Conservation (phyloP, 1,140 invertebrate genomes). For the Luehdorfia chinensis region DNA sequence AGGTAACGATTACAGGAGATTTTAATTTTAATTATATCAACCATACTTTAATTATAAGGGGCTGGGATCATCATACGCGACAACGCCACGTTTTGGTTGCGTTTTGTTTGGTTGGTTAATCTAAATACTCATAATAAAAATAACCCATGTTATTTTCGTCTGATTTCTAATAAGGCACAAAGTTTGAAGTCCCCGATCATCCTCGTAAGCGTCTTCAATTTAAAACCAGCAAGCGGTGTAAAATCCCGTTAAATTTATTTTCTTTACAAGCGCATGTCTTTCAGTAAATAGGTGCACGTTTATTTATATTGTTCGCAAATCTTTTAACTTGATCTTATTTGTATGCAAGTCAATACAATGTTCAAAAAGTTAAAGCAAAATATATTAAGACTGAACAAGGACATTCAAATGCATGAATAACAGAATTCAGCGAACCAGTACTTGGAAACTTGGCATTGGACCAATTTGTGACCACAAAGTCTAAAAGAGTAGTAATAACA, state of each 20-base stretch:
- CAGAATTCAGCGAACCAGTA: conserved; percentile 12
- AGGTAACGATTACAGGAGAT: too few relatives aligned
- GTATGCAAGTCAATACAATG: conserved; percentile 13
- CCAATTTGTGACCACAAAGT: conserved; percentile 9
- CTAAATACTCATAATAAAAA: too few relatives aligned
- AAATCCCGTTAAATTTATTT: conserved; percentile 10
- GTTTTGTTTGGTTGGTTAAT: too few relatives aligned
- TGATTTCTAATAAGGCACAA: too few relatives aligned
- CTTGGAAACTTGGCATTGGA: conserved; percentile 14
- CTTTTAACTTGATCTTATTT: conserved; percentile 15
- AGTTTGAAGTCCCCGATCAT: too few relatives aligned
- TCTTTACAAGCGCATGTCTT: conserved; percentile 11
- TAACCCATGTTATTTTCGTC: too few relatives aligned
- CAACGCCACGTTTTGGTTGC: too few relatives aligned
- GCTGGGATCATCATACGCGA: too few relatives aligned
- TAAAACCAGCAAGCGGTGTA: too few relatives aligned
- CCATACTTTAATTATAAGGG: too few relatives aligned
- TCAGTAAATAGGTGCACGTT: conserved; percentile 12
- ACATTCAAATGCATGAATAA: conserved; percentile 19
- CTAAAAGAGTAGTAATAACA: conserved; percentile 12
- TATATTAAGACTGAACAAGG: conserved; percentile 17
- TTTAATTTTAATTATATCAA: too few relatives aligned
- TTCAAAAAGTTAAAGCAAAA: conserved; percentile 19
- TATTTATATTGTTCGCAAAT: conserved; percentile 12
- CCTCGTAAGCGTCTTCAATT: too few relatives aligned